Percentiles rank a stretch among this genome's conserved stretches.
These are phyloP conservation scores for Pristis pectinata DNA, from an alignment of 2,797 vertebrate species.

Conservation along the genomic window DNA sequence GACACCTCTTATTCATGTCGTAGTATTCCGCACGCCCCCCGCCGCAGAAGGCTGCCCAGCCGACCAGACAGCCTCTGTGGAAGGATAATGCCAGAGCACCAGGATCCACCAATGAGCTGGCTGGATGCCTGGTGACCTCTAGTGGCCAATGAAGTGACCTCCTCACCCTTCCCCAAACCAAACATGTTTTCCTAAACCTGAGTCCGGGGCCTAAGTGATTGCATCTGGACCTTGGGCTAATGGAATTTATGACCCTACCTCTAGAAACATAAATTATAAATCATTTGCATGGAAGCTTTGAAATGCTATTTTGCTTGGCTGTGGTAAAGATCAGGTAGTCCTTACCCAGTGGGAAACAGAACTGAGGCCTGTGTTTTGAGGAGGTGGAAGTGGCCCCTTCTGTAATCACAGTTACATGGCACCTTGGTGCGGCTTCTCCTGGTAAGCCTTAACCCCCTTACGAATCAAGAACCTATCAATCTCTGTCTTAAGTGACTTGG, in stretches of 20 bases:
- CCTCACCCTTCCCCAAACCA: not conserved
- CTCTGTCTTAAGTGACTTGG: too few relatives aligned
- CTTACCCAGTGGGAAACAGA: not conserved
- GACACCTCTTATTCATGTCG: not conserved
- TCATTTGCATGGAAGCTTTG: not conserved
- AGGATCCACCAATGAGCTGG: not conserved
- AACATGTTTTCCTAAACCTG: not conserved
- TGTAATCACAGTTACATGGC: not conserved
- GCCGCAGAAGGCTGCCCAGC: not conserved
- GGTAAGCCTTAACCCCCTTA: too few relatives aligned
- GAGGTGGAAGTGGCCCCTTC: not conserved
- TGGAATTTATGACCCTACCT: not conserved
- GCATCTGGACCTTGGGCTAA: not conserved
- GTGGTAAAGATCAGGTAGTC: not conserved
- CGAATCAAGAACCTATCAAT: too few relatives aligned
- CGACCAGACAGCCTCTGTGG: not conserved
- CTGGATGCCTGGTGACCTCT: not conserved
- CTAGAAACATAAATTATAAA: not conserved
- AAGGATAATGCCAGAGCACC: not conserved
- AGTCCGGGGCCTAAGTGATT: not conserved
- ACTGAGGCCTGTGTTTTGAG: not conserved
- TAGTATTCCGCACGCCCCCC: too few relatives aligned
- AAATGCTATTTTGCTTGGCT: not conserved
- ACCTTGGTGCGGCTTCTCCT: too few relatives aligned
- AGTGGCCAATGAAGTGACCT: not conserved